phyloP scores from a whole-genome alignment of 35 echinoderm and acorn worm genomes.

The Ophioderma brevispina region DNA sequence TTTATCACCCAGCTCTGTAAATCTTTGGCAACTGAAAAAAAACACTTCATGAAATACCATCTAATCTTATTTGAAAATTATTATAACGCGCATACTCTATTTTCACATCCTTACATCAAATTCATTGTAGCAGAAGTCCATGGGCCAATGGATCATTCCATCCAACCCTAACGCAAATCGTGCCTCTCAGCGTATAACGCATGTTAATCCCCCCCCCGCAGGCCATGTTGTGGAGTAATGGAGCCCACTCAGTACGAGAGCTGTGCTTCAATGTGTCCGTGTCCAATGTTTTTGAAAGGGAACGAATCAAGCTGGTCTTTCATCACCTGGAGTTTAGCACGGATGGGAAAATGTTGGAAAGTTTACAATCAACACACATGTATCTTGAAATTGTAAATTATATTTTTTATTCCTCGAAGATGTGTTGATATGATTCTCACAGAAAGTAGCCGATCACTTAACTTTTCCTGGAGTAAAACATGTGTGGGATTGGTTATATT shows the following conservation, averaged over 20 bases:
- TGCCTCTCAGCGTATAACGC: slow-evolving; percentile 50
- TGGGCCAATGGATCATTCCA: slow-evolving; percentile 87
- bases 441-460: no score
- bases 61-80: background rate
- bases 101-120: slow-evolving; percentile 62
- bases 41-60: background rate
- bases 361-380: no score
- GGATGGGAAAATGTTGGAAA: no score
- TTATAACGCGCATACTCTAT: slow-evolving; percentile 70
- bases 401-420: no score
- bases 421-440: no score
- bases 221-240: slow-evolving; percentile 86
- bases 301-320: slow-evolving; percentile 69
- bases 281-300: slow-evolving; percentile 73
- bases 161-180: slow-evolving; percentile 79
- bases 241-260: slow-evolving; percentile 79
- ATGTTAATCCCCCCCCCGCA: no score
- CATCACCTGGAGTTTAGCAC: no score
- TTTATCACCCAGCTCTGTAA: background rate
- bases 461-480: no score
- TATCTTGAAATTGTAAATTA: no score
- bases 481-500: no score
- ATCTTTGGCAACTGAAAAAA: background rate
- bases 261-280: slow-evolving; percentile 80
- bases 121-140: slow-evolving; percentile 95